Evolutionary conservation across 2,888 invertebrate species (phyloP), one percentile per base, ranked within the genome.

Genomic region (Ochropleura leucogaster): DNA sequence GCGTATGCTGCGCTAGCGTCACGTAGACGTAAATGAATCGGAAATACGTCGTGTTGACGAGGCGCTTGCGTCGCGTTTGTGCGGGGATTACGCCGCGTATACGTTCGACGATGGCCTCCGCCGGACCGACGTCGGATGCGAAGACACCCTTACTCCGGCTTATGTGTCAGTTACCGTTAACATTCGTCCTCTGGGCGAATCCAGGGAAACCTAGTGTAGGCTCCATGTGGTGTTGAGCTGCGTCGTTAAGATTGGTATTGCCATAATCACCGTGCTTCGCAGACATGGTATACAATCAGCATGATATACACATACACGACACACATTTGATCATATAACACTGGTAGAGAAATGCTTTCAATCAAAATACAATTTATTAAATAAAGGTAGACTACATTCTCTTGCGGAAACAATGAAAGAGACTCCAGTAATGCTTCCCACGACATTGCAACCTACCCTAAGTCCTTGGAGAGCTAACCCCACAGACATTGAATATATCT

Each of bases 141-240:
- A 77, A 78, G 78, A 57, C 76, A 79, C 73, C 65, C 80, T 73
- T 68, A 42, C 60, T 51, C 80, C 80, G 68, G 59, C 60, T 65
- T 73, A 51, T 65, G 66, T 74, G 80, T 78, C 79, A 73, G 64
- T 76, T 68, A 69, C 51, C 55, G 67, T 57, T 72, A 68, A 62
- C 57, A 64, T 64, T 47, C 53, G n/a, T 72, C 55, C 44, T 42
- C 59, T 67, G 46, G 47, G 68, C 30, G 47, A 71, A 42, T 67
- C 44, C 70, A 20, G 63, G 53, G 40, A 64, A 49, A 59, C 20
- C 14, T 60, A 75, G 47, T 20, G 53, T 75, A 80, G 75, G 64
- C 40, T 55, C 53, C 64, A 60, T 80, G 55, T 79, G 49, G 30
- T 79, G 68, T 75, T 68, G 63, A 67, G 53, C 51, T 42, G 72